phyloP scores from a whole-genome alignment of 2,113 vertebrate genomes.

The Bubo blakistoni region DNA sequence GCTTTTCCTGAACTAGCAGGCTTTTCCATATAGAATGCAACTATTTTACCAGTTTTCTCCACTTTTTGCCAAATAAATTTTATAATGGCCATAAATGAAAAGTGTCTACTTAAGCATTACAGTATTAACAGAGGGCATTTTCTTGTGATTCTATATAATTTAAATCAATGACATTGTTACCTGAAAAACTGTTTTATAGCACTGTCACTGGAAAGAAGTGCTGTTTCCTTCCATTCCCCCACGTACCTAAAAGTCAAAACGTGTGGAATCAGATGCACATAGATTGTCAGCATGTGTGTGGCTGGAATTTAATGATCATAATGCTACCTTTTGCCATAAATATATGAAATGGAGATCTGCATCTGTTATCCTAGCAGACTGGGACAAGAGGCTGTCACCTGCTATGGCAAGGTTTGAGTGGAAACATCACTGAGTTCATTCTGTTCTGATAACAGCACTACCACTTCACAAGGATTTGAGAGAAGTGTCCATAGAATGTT shows the following conservation, averaged over 20 bases:
- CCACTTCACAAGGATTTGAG: neutral
- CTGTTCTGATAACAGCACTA: neutral
- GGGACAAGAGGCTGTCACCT: neutral
- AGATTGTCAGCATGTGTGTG: neutral
- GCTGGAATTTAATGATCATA: neutral
- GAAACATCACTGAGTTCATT: neutral
- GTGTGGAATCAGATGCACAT: neutral
- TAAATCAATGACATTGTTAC: constrained; percentile 36
- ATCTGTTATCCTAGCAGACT: neutral
- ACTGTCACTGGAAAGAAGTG: neutral
- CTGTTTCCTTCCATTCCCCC: neutral
- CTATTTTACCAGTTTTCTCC: neutral
- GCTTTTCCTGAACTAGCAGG: neutral
- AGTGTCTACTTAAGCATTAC: constrained; percentile 27
- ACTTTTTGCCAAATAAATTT: constrained; percentile 27
- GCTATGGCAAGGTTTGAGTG: neutral
- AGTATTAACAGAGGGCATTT: neutral
- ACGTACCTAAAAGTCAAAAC: neutral
- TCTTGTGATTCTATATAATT: neutral
- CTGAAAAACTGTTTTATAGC: neutral
- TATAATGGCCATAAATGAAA: constrained; percentile 46
- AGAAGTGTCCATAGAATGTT: neutral
- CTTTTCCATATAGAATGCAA: constrained; percentile 40
- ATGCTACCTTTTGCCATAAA: neutral
- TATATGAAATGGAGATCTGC: neutral